Base-by-base conservation (phyloP, 1,140 invertebrate species). In the Brachionus rubens region DNA sequence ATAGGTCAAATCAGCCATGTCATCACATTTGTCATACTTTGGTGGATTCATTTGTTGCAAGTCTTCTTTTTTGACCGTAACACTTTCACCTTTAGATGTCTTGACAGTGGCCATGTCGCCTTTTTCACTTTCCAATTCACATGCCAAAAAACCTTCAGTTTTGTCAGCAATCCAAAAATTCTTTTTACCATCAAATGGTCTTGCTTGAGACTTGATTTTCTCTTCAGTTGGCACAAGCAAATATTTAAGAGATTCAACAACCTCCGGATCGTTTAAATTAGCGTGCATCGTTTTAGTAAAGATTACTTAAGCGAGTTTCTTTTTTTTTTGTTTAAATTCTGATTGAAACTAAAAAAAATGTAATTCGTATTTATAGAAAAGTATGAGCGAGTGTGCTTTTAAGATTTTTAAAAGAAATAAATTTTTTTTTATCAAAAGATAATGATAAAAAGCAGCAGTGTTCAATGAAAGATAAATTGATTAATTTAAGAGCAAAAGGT, bases 1-100 rank as follows among this genome's bases (percentile, higher is more conserved):
- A 87, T 98, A 98, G 85, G 96, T 99, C 91, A 99, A 91, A 88
- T 97, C 98, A 80, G 96, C 98, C 94, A 98, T 98, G 88, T 99
- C 96, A 87, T 98, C 96, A 87, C 89, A 89, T 90, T 97, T 98
- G 88, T 98, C 94, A 88, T 94, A 99, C 88, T 99, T 99, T 83
- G 96, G 96, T 80, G 96, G 96, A 87, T 99, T 99, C 87, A 98
- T 96, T 89, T 98, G 96, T 83, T 90, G 89, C 80, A 99, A 90
- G 84, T 90, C 89, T 83, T 99, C 96, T 88, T 97, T 97, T 89
- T 98, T 98, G 87, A 94, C 91, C 86, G 93, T 92, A 40, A 78
- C 80, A 9, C 75, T 80, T 82, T 77, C 46, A 24, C 36, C 43
- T 52, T 59, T 75, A 75, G 72, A 81, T 82, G 91, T 86, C 80